Evolutionary conservation across 2,797 vertebrate genomes (phyloP), one percentile per base, ranked within the genome.

Genomic region (Rhabdomys pumilio): DNA sequence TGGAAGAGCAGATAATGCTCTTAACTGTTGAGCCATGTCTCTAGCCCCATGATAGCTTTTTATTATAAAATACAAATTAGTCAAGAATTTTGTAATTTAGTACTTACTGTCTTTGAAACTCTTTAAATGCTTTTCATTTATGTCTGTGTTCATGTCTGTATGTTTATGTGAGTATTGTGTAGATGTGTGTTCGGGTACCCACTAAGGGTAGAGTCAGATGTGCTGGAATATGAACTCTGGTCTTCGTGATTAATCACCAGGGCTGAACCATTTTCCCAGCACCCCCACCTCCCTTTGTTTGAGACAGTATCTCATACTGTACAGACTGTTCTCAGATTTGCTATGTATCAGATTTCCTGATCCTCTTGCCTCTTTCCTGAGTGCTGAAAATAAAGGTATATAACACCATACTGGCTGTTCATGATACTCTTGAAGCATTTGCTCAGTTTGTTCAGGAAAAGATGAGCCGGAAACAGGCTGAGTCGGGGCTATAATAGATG

Each of bases 41-140:
- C 57, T 26, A 83, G 38, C 41, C 59, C 15, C 9, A 19, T 83
- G 38, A 31, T 83, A 31, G 22, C 57, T 80, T 90, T 95, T 90
- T 73, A 88, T 84, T 94, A 8, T 72, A 97, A 44, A 94, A 83
- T 65, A 13, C 86, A 1, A 12, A 80, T 14, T 92, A 89, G 47
- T 50, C 31, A 84, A 79, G 38, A 85, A 41, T 91, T 93, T 93
- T 80, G 26, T 65, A 24, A 22, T 26, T 92, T 76, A 34, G 34
- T 77, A 44, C 15, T 84, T 73, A 38, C 24, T 84, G 22, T 95
- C n/a, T 11, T 4, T 90, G 67, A 77, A 59, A 63, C 65, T 72
- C 29, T 85, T 53, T 85, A 63, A 84, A 63, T 63, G 8, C 24
- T 82, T 59, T 81, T 59, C 59, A 34, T 63, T 81, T 59, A 81